Evolutionary conservation across 2,888 invertebrate genomes (phyloP), one percentile per base, ranked within the genome.

Genomic region (Ecdyonurus torrentis): DNA sequence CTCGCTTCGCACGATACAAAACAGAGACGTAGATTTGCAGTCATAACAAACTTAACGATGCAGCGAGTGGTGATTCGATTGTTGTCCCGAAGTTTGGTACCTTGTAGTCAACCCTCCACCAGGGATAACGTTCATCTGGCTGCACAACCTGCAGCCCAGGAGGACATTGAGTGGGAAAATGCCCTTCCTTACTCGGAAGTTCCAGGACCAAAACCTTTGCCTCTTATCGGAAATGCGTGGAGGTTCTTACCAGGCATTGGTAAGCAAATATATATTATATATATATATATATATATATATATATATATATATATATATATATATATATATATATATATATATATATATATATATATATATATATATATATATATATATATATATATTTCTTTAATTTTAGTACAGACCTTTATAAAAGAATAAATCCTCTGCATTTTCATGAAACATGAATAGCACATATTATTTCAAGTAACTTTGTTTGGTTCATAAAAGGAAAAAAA

Each of bases 171-270:
- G 15, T 59, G 59, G 59, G 25, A 23, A 1, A 59, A 59, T 25
- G 59, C 59, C 2, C 1, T 23, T 3, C 59, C 59, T 7, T 59
- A 24, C 25, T 20, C 19, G 20, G 59, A 59, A 19, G 25, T 59
- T n/a, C 59, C 59, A n/a, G 59, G 59, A 59, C 59, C 59, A 59
- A 59, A 24, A 25, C 59, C 59, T 1, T 19, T 59, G 59, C 59
- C 59, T 10, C 19, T 59, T 20, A 59, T 59, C 5, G 59, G 59
- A 2, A 59, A 59, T 25, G 24, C 25, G 7, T 25, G 25, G 24
- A 23, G 25, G 25, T 59, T 59, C 59, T 23, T 59, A 2, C 25
- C 59, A 2, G 59, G 59, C 10, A 59, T 59, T 25, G 59, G 59
- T 23, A 23, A 59, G 24, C 1, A 19, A n/a, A n/a, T n/a, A n/a